A percentile compares a stretch with the other conserved stretches of the same genome.
Evolutionary conservation across 2,113 vertebrate species (phyloP).

Genomic region (Lycaon pictus): DNA sequence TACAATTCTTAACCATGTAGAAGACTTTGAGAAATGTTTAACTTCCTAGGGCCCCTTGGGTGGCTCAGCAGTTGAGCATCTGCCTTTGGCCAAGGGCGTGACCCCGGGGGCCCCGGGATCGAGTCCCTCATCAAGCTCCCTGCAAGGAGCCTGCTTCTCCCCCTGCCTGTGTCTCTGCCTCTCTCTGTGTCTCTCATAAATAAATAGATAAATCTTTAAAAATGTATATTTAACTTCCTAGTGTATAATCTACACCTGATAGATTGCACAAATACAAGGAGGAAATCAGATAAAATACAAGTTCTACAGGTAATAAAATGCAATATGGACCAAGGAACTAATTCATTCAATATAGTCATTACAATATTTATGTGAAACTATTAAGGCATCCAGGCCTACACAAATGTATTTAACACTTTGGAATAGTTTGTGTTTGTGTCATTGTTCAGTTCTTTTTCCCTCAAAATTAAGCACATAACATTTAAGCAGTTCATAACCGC

Average conservation of each 20-base stretch:
- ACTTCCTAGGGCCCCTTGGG: no score
- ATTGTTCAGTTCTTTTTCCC: not conserved
- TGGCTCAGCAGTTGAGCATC: no score
- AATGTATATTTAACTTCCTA: not conserved
- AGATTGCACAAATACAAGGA: not conserved
- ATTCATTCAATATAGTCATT: not conserved
- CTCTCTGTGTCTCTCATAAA: no score
- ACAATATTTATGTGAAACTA: not conserved
- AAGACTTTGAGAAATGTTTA: not conserved
- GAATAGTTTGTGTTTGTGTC: not conserved
- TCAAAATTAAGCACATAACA: not conserved
- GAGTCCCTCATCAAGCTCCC: no score
- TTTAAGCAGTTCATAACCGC: not conserved
- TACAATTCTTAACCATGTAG: not conserved
- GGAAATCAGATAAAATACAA: not conserved
- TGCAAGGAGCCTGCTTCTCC: no score
- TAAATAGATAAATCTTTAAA: no score
- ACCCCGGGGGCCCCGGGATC: no score
- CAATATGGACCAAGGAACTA: not conserved
- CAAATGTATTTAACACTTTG: not conserved
- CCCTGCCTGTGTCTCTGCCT: no score
- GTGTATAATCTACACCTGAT: not conserved
- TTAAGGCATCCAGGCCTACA: not conserved
- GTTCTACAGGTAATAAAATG: not conserved
- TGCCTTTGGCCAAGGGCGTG: no score